A percentile compares a stretch with the other conserved stretches of the same genome.
Conservation (phyloP, 2,888 invertebrate genomes). For the Liposcelis brunnea region DNA sequence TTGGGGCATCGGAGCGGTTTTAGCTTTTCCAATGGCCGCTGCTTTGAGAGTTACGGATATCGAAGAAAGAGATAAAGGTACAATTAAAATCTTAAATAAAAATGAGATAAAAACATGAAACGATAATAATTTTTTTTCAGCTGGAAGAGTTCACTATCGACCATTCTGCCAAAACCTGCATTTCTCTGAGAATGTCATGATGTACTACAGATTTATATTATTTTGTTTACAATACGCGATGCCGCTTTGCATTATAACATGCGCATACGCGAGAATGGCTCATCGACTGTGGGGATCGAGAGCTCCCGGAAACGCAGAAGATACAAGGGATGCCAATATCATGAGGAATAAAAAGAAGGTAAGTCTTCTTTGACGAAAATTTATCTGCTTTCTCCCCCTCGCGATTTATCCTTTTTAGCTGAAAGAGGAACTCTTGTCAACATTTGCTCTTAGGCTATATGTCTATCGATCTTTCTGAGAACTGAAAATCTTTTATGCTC, state of each 20-base stretch:
- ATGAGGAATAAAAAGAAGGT: constrained; percentile 73
- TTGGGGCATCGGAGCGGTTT: constrained; percentile 49
- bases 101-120: too few species aligned
- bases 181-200: constrained; percentile 35
- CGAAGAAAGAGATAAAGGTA: constrained; percentile 31
- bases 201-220: constrained; percentile 37
- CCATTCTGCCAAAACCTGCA: constrained; percentile 40
- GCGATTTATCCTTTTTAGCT: background rate
- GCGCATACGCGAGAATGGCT: constrained; percentile 66
- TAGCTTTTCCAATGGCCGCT: constrained; percentile 52
- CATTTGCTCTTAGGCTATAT: too few species aligned
- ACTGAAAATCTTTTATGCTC: too few species aligned
- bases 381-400: background rate
- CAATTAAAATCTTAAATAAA: too few species aligned
- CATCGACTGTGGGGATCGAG: constrained; percentile 61
- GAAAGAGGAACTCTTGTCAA: too few species aligned
- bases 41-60: constrained; percentile 39
- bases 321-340: constrained; percentile 58
- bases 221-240: constrained; percentile 53
- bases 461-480: too few species aligned
- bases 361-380: constrained; percentile 16
- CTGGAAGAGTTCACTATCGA: constrained; percentile 31
- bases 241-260: constrained; percentile 64
- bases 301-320: constrained; percentile 63
- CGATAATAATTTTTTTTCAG: constrained; percentile 16